Evolutionary conservation across 35 echinoderm and acorn worm genomes (phyloP), one percentile per base, ranked within the genome.

Genomic region (Patiria miniata): DNA sequence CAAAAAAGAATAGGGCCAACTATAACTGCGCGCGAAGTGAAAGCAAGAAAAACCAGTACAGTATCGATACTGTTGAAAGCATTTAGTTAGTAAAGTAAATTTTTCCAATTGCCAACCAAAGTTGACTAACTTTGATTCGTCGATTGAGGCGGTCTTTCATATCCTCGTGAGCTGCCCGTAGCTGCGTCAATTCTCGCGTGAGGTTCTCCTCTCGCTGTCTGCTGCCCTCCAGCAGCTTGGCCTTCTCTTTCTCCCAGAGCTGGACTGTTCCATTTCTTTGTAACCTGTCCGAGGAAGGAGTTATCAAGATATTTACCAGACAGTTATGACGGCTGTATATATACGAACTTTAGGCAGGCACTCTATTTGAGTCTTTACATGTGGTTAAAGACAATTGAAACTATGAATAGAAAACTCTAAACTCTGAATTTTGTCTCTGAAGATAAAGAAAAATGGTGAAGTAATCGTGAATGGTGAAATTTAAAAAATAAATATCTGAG

Each of bases 191-290:
- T 79, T 98, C 91, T 86, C 73, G 57, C 56, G 84, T 86, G 8
- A 94, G 77, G 86, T 98, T 84, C 78, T 88, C 83, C 61, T 98
- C 95, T n/a, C 83, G 34, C 68, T 89, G 47, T 30, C 77, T 81
- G 36, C 84, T 65, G 1, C 78, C 60, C 19, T 91, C 95, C 17
- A 98, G 47, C 8, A 98, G 76, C 32, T 90, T 91, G 15, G 77
- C 85, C 51, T 89, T 93, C 52, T 98, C 95, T 37, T 94, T 98
- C 51, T 94, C 95, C 95, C 95, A 98, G 18, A 98, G 85, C 86
- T 98, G 95, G 18, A 92, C 85, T 26, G 86, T 94, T 36, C 89
- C 59, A 38, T 90, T 89, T 82, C 91, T 76, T 86, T 94, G 69
- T 54, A 98, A 86, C 59, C 95, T 98, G 37, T 9, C 19, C 23